Percentiles rank a stretch among this genome's conserved stretches.
Conservation (phyloP, 2,113 vertebrate species). For the Motacilla tschutschensis region DNA sequence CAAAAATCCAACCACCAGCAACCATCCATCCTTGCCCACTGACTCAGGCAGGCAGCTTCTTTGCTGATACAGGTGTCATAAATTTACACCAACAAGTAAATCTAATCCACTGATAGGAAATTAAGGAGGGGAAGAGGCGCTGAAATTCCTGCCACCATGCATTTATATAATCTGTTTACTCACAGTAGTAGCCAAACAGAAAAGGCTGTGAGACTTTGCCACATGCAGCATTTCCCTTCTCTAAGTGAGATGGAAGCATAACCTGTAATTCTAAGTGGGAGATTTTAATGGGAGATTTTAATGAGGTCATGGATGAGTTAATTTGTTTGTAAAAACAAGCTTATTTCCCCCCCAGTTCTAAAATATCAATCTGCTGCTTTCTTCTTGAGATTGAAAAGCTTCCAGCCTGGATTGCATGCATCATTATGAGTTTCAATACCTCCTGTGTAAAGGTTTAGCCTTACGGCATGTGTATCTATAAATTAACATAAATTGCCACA, state of each 20-base stretch:
- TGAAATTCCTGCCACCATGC: neutral
- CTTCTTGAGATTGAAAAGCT: neutral
- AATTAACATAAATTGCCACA: conserved; percentile 41
- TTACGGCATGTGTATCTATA: neutral
- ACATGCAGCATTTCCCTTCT: neutral
- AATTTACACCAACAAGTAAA: neutral
- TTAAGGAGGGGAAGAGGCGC: neutral
- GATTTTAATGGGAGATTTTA: neutral
- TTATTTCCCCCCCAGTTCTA: neutral
- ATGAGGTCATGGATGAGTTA: neutral
- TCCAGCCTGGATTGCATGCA: neutral
- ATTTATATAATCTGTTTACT: neutral
- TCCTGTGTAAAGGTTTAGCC: conserved; percentile 18
- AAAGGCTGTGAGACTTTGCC: neutral
- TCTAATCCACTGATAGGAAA: neutral
- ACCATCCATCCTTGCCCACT: neutral
- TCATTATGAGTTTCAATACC: conserved; percentile 18
- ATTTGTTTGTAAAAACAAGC: neutral
- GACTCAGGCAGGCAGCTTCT: neutral
- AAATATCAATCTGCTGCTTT: neutral
- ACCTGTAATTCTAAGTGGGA: neutral
- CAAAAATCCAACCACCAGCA: neutral
- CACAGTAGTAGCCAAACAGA: neutral
- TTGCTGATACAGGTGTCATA: neutral
- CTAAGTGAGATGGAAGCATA: neutral